Evolutionary conservation across 2,888 invertebrate species (phyloP).

Genomic region (Physocephala rufipes): DNA sequence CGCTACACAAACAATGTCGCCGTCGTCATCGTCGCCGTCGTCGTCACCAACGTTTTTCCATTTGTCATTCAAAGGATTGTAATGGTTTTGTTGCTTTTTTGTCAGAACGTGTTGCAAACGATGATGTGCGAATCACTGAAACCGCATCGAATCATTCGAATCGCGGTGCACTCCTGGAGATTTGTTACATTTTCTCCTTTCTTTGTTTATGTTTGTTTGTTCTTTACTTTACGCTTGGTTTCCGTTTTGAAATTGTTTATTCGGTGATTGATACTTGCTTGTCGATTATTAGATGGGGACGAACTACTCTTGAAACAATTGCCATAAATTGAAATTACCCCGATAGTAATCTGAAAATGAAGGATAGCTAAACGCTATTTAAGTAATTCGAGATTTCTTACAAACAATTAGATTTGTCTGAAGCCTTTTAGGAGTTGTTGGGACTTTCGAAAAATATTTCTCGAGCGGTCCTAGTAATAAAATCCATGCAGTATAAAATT

Average conservation of each 20-base stretch:
- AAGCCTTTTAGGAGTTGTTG: too few species aligned
- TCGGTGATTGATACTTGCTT: constrained; percentile 8
- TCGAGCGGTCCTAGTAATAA: too few species aligned
- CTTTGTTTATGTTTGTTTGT: constrained; percentile 26
- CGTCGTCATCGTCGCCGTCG: not conserved
- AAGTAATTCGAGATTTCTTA: too few species aligned
- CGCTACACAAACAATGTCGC: not conserved
- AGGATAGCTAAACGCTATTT: too few species aligned
- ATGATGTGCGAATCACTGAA: constrained; percentile 9
- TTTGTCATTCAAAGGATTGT: constrained; percentile 45
- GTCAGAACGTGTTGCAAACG: constrained; percentile 33
- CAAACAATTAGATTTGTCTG: too few species aligned
- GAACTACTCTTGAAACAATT: too few species aligned
- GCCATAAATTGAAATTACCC: not conserved
- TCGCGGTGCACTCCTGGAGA: too few species aligned
- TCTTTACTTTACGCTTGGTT: constrained; percentile 35
- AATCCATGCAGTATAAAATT: too few species aligned
- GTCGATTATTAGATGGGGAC: too few species aligned
- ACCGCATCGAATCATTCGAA: too few species aligned
- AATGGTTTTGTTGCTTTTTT: constrained; percentile 30
- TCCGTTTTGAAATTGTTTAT: constrained; percentile 16
- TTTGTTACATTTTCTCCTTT: too few species aligned
- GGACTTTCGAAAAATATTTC: too few species aligned
- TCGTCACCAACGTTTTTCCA: not conserved
- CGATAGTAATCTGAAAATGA: not conserved